These are phyloP conservation scores for Periparus ater DNA, from an alignment of 2,797 vertebrate genomes.

Conservation along the genomic window DNA sequence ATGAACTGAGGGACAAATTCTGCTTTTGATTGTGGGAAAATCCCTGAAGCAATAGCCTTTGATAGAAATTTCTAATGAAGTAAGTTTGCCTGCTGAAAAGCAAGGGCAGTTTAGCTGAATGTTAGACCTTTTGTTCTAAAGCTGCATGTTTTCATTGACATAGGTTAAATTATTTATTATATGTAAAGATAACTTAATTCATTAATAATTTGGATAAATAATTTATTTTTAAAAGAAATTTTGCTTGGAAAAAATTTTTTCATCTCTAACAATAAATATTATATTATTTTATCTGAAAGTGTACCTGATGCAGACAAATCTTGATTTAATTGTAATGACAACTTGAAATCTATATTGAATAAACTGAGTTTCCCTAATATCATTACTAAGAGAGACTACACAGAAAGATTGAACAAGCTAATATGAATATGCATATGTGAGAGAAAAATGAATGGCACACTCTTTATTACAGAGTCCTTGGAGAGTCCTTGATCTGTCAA, in stretches of 20 bases:
- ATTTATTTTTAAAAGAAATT: background rate
- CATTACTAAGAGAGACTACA: background rate
- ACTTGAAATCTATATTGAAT: background rate
- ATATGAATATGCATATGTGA: background rate
- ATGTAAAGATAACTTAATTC: background rate
- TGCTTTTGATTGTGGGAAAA: background rate
- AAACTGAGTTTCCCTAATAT: background rate
- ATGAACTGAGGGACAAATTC: background rate
- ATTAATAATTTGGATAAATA: background rate
- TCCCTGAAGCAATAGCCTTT: background rate
- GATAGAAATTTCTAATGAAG: background rate
- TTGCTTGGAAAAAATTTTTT: background rate
- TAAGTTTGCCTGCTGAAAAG: background rate
- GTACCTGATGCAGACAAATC: background rate
- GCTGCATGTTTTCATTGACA: background rate
- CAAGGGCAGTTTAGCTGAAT: background rate
- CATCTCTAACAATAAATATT: background rate
- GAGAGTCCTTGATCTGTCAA: constrained; percentile 34
- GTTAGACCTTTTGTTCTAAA: background rate
- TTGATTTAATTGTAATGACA: background rate
- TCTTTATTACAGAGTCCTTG: background rate
- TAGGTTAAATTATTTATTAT: background rate
- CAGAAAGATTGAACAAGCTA: background rate
- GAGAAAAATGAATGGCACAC: background rate
- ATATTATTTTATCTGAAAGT: background rate